Base-by-base conservation (phyloP, 2,113 vertebrate species). In the Corvus moneduloides region DNA sequence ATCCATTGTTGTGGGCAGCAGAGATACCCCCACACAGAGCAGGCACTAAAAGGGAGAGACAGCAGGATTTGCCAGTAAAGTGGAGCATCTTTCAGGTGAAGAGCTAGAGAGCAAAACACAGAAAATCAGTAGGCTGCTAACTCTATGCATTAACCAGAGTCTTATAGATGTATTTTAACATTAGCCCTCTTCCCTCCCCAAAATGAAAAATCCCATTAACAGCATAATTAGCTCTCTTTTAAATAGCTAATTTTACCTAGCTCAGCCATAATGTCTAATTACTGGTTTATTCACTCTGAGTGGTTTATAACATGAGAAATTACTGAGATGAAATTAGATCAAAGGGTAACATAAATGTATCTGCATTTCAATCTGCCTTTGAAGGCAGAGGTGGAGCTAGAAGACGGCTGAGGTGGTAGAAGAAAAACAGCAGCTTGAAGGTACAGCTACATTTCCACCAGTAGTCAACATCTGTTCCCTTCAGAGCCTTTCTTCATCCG, bases 221-320 rank as follows among this genome's bases (percentile, higher is more conserved):
- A 85, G 51, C 37, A 76, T 62, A 87, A 96, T 61, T 95, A 90
- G 78, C 59, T 62, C 67, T 82, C 74, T 75, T 88, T 95, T 69
- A 92, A 94, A 91, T 39, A 90, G 91, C 83, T 93, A 90, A 94
- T 96, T 94, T 84, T 55, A 89, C 73, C 66, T 54, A 79, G 84
- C 64, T 87, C 90, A 91, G 46, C 62, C 51, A 79, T 90, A 88
- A 92, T 82, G 87, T 54, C 86, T 96, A 92, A 94, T 96, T 94
- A 62, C 71, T 84, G 55, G 86, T 96, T 95, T 95, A 91, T 89
- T 90, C 96, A 92, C 56, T 94, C 71, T 23, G 15, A 95, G 73
- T 63, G 75, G 67, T 92, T 96, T 84, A 56, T 68, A 91, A 93
- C 37, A 82, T 21, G 67, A 87, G 75, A 68, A 61, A 81, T 93